Evolutionary conservation across 2,888 invertebrate genomes (phyloP), one percentile per base, ranked within the genome.

Genomic region (Entomobrya proxima): DNA sequence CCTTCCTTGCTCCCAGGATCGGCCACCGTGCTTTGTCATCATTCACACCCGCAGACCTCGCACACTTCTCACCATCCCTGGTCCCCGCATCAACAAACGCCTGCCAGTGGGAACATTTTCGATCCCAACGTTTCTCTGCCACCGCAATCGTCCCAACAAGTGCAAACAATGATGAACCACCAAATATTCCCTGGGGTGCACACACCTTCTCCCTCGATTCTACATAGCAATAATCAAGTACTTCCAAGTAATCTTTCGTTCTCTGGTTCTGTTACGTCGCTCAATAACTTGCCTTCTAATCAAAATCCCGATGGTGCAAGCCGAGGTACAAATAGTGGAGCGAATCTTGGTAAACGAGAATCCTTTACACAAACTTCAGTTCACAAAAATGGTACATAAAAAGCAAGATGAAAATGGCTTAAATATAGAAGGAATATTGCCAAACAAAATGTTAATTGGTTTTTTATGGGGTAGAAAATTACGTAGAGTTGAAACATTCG

Each of bases 261-360:
- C 55, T 64, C 82, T 6, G 82, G 82, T 15, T 83, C 82, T 11
- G 76, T 83, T 13, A 47, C 67, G 11, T 83, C 82, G 15, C 55
- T 83, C 7, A 75, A 76, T 18, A 75, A 83, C 61, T 11, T 76
- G 0, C 72, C 77, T 2, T 30, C 15, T 44, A 35, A 67, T 67
- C 69, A 40, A 11, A 40, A 24, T 44, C 40, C n/a, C n/a, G n/a
- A n/a, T n/a, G n/a, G n/a, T n/a, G n/a, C n/a, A n/a, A n/a, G n/a
- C n/a, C 55, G 7, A 9, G 55, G 55, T 15, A 55, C 44, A 30
- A 13, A n/a, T 13, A 47, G 37, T 27, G 13, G 21, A 4, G 13
- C 37, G 13, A 32, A 32, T 18, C 44, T 61, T 2, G 24, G 47
- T 30, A 40, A 61, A 37, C 30, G 67, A 37, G 79, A 79, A 24